Conservation (phyloP, 2,113 vertebrate species). For the Otolemur garnettii region DNA sequence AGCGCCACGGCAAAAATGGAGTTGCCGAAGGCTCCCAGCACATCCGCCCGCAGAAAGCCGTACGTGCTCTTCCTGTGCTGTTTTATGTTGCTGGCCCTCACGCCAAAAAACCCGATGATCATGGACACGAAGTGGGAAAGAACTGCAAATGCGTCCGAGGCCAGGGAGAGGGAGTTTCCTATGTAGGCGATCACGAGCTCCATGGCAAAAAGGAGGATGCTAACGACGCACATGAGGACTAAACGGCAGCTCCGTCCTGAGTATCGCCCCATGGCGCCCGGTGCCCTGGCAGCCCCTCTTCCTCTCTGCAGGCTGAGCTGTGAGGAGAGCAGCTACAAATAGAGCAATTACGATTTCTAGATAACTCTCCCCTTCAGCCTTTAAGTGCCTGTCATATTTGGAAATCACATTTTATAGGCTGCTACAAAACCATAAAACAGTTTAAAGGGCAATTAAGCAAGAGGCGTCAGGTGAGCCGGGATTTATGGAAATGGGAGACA, state of each 20-base stretch:
- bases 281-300: not conserved
- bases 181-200: conserved; percentile 84
- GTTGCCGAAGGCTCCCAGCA: conserved; percentile 90
- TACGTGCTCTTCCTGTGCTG: conserved; percentile 85
- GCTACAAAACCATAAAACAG: conserved; percentile 89
- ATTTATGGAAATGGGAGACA: not conserved
- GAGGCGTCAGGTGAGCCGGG: conserved; percentile 72
- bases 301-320: not conserved
- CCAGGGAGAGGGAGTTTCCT: conserved; percentile 88
- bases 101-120: conserved; percentile 82
- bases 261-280: conserved; percentile 86
- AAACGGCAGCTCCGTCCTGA: conserved; percentile 85
- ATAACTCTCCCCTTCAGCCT: conserved; percentile 68
- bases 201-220: conserved; percentile 79
- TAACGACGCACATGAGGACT: conserved; percentile 84
- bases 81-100: conserved; percentile 80
- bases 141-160: conserved; percentile 89
- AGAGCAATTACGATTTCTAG: not conserved
- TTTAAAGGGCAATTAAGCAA: conserved; percentile 87
- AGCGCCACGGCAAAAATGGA: conserved; percentile 88
- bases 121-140: conserved; percentile 89
- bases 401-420: conserved; percentile 86
- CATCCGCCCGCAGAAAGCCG: conserved; percentile 87
- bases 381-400: conserved; percentile 68
- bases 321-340: fast-evolving